Conservation (phyloP, 2,888 invertebrate species). For the Hypomecis atomaria region DNA sequence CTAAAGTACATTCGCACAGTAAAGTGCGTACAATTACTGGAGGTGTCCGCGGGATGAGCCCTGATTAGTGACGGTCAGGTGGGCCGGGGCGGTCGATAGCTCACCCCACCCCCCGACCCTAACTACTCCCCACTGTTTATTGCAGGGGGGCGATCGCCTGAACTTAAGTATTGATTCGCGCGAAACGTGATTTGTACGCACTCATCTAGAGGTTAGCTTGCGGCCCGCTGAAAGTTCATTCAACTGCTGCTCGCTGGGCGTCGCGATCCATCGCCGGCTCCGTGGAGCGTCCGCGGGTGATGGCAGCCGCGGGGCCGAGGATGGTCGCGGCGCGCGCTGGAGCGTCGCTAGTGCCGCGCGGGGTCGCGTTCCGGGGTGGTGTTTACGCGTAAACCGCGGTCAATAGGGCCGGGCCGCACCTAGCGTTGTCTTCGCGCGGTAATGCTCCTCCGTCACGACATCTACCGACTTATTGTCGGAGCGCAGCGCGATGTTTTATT, state of each 20-base stretch:
- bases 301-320: constrained; percentile 6
- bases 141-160: constrained; percentile 83
- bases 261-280: constrained; percentile 50
- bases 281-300: not conserved
- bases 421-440: constrained; percentile 73
- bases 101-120: constrained; percentile 62
- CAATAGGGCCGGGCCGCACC: constrained; percentile 80
- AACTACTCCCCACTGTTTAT: constrained; percentile 77
- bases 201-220: constrained; percentile 81
- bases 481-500: constrained; percentile 71
- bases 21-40: constrained; percentile 78
- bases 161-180: constrained; percentile 85
- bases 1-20: constrained; percentile 57
- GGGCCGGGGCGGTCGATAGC: constrained; percentile 74
- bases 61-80: constrained; percentile 85
- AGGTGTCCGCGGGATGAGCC: constrained; percentile 83
- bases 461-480: constrained; percentile 73
- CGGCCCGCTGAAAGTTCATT: constrained; percentile 63
- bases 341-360: constrained; percentile 49
- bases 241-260: constrained; percentile 46
- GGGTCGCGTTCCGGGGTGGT: constrained; percentile 62
- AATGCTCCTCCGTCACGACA: constrained; percentile 79
- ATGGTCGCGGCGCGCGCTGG: constrained; percentile 26
- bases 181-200: constrained; percentile 85
- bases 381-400: constrained; percentile 80